These are phyloP conservation scores for Chironomus riparius DNA, from an alignment of 2,888 invertebrate species.

Conservation along the genomic window DNA sequence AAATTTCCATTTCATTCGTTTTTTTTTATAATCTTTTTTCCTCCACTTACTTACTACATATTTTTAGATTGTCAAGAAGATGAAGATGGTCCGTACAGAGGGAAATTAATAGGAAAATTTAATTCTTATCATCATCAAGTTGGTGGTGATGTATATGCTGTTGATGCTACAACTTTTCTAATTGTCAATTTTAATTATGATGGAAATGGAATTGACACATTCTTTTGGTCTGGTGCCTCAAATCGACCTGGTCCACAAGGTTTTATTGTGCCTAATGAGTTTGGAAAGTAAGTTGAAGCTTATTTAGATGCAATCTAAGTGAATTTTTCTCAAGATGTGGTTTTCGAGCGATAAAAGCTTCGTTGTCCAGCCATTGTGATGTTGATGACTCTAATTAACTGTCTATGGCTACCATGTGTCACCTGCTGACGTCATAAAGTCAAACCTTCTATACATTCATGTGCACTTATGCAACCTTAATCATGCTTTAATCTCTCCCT, in stretches of 20 bases:
- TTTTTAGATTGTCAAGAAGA: slow-evolving; percentile 45
- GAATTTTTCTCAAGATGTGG: too few species aligned
- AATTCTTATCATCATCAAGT: slow-evolving; percentile 69
- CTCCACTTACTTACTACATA: too few species aligned
- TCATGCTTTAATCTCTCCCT: not conserved
- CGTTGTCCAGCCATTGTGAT: too few species aligned
- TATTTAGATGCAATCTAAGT: too few species aligned
- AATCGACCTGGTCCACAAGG: slow-evolving; percentile 83
- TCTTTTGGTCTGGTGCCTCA: slow-evolving; percentile 87
- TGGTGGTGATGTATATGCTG: slow-evolving; percentile 79
- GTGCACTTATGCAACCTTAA: too few species aligned
- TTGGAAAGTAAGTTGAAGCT: slow-evolving; percentile 58
- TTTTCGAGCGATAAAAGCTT: too few species aligned
- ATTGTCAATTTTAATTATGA: slow-evolving; percentile 79
- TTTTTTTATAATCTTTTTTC: slow-evolving; percentile 19
- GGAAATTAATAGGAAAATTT: slow-evolving; percentile 72
- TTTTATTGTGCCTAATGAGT: slow-evolving; percentile 81
- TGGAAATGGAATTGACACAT: slow-evolving; percentile 83
- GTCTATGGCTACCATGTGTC: too few species aligned
- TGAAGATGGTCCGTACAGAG: slow-evolving; percentile 65
- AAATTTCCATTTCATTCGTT: slow-evolving; percentile 21
- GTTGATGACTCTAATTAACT: too few species aligned
- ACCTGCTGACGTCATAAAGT: too few species aligned
- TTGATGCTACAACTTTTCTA: slow-evolving; percentile 73
- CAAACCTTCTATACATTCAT: too few species aligned